Percentiles rank a stretch among this genome's conserved stretches.
Evolutionary conservation across 2,113 vertebrate genomes (phyloP).

Genomic region (Proteles cristata): DNA sequence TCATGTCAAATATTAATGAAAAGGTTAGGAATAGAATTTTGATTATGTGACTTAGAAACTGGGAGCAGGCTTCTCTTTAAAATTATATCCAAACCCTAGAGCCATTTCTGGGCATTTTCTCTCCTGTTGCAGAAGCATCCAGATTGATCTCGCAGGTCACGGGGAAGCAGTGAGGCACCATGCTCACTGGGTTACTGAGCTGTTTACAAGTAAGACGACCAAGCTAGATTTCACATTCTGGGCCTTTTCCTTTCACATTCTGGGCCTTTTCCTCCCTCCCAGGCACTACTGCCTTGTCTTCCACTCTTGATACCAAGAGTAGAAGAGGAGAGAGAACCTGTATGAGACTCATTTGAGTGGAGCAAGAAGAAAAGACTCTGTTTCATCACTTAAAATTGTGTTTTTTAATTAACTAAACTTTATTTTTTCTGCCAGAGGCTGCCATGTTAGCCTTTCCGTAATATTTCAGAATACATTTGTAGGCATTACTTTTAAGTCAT

Average conservation of each 20-base stretch:
- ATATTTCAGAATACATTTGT: not conserved
- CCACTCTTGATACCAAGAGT: slow-evolving; percentile 40
- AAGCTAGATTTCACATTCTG: not conserved
- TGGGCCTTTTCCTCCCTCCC: not conserved
- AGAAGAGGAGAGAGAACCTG: slow-evolving; percentile 9
- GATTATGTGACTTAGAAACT: not conserved
- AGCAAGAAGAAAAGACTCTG: slow-evolving; percentile 7
- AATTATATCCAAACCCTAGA: not conserved
- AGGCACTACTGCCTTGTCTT: slow-evolving; percentile 32
- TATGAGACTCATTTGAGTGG: not conserved
- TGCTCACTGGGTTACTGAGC: not conserved
- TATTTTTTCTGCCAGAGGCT: not conserved
- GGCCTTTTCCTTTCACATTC: not conserved
- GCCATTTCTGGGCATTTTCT: not conserved
- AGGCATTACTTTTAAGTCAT: not conserved
- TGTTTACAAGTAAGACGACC: not conserved
- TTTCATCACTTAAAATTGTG: not conserved
- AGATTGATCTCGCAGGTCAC: accelerated
- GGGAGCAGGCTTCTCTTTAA: not conserved
- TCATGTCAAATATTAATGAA: slow-evolving; percentile 1
- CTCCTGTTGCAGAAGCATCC: not conserved
- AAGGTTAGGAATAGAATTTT: not conserved
- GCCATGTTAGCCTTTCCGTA: not conserved
- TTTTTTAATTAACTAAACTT: not conserved
- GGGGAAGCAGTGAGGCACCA: accelerated